Evolutionary conservation across 2,888 invertebrate species (phyloP), one percentile per base, ranked within the genome.

Genomic region (Agrilus cyanescens): DNA sequence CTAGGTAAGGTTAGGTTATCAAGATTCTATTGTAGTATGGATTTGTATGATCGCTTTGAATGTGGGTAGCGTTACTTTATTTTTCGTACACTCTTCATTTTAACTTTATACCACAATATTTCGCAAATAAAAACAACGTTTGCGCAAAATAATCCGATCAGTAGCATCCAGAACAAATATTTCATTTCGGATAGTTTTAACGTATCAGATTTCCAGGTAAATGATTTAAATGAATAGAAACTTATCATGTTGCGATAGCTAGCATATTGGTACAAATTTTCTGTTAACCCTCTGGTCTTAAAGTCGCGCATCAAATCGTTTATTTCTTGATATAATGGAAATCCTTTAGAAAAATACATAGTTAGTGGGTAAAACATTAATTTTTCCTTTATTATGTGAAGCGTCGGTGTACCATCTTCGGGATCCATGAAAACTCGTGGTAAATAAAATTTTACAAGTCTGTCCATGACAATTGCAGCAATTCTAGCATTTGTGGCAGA

Each of bases 291-390:
- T 12, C 12, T 31, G 5, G 40, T 36, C 15, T 33, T 34, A 6
- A 43, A 12, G 15, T 16, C 37, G 8, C 30, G 12, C 8, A 45
- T 12, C 15, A 44, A 20, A 12, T 36, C 33, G 13, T 47, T 40
- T 16, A 46, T 32, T 15, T 33, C 25, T 12, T 42, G 35, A 8
- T 34, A 37, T 12, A 47, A 16, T 4, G 47, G 43, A 36, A 43
- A 47, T 12, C 45, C 44, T 14, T 38, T 45, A 4, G 41, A 20
- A 41, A 44, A 47, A n/a, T 38, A 41, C 10, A 43, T 25, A 6
- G 14, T 32, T 12, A 47, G 29, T 3, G 38, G 20, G 20, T 38
- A 8, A 16, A 38, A 40, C 4, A 13, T 20, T 1, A 45, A 10
- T 1, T 34, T 40, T 4, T 35, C 15, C 3, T 45, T 25, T n/a